Evolutionary conservation across 2,797 vertebrate genomes (phyloP).

Genomic region (Pyrocephalus nanus): DNA sequence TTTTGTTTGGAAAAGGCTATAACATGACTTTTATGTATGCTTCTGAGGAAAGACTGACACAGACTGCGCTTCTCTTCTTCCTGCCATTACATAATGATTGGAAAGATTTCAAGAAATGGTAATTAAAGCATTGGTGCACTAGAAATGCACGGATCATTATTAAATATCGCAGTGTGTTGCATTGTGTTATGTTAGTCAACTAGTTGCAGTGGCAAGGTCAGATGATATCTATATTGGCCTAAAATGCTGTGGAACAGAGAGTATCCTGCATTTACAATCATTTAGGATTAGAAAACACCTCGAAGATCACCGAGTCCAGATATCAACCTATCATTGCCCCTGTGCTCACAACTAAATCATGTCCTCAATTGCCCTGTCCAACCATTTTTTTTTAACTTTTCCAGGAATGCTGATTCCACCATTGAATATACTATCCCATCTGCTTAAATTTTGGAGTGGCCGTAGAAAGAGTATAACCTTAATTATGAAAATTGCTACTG

Average conservation of each 20-base stretch:
- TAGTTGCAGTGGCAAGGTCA: not conserved
- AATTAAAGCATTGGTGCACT: not conserved
- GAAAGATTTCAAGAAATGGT: not conserved
- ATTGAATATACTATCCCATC: not conserved
- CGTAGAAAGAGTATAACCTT: not conserved
- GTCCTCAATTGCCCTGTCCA: not conserved
- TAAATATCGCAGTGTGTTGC: not conserved
- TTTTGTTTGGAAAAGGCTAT: not conserved
- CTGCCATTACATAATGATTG: not conserved
- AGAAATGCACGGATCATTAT: not conserved
- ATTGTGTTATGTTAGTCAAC: not conserved
- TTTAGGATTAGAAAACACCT: not conserved
- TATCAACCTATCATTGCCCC: not conserved
- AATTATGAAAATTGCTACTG: not conserved
- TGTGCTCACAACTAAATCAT: not conserved
- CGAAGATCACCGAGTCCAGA: not conserved
- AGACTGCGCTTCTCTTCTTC: not conserved
- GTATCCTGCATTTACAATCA: not conserved
- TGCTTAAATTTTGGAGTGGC: not conserved
- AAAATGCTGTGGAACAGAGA: not conserved
- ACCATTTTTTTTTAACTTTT: not conserved
- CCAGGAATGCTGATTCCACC: not conserved
- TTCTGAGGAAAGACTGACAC: not conserved
- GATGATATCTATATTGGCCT: not conserved
- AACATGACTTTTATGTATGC: not conserved